Conservation (phyloP, 64 coral and sea anemone genomes). For the Montipora cactus region DNA sequence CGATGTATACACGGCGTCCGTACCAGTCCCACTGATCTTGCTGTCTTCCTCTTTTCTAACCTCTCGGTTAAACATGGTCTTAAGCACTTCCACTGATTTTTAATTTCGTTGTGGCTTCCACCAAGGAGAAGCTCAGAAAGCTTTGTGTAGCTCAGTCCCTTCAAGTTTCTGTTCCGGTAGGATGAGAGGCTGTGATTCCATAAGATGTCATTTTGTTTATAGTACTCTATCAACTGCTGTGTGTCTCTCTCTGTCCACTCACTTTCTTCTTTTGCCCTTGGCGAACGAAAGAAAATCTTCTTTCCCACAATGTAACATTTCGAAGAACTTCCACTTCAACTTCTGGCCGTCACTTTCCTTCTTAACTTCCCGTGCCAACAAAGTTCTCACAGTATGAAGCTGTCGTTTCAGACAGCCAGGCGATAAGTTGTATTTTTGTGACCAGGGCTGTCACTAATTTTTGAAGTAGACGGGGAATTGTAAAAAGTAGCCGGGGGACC, state of each 20-base stretch:
- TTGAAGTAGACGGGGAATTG: no score
- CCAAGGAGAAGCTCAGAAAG: neutral
- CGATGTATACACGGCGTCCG: slow-evolving; percentile 28
- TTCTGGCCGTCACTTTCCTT: neutral
- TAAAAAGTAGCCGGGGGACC: no score
- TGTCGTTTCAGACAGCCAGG: neutral
- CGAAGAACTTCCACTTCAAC: slow-evolving; percentile 22
- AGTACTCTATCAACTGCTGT: no score
- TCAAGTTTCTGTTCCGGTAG: neutral
- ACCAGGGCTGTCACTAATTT: no score
- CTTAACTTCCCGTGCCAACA: neutral
- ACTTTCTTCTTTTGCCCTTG: no score
- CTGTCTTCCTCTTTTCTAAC: slow-evolving; percentile 18
- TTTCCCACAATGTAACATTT: slow-evolving; percentile 22
- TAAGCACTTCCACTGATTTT: slow-evolving; percentile 20
- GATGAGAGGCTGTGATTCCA: no score
- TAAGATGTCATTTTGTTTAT: neutral
- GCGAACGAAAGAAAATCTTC: no score
- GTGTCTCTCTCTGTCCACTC: no score
- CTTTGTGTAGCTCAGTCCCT: neutral
- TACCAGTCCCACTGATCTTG: slow-evolving; percentile 44
- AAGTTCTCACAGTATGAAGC: no score
- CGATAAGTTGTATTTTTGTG: slow-evolving; percentile 32
- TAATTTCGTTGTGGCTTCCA: neutral
- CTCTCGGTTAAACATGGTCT: slow-evolving; percentile 57